A percentile compares a stretch with the other conserved stretches of the same genome.
Conservation (phyloP, 2,797 vertebrate genomes). For the Hippopotamyrus pictus region DNA sequence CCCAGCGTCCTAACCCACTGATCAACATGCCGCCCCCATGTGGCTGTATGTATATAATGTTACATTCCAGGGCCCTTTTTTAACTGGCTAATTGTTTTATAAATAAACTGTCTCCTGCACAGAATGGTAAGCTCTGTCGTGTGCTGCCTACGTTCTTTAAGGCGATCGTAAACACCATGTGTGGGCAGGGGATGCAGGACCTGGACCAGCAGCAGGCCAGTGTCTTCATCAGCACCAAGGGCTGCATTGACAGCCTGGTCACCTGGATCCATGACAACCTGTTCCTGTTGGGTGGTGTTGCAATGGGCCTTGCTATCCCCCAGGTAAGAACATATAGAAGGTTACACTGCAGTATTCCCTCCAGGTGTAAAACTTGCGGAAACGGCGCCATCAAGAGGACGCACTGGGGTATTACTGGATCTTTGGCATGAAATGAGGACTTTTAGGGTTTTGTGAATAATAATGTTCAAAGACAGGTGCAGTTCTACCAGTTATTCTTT, state of each 20-base stretch:
- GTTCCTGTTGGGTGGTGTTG: conserved; percentile 79
- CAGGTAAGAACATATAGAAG: conserved; percentile 62
- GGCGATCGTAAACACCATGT: conserved; percentile 89
- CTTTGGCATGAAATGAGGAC: background rate
- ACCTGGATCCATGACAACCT: conserved; percentile 91
- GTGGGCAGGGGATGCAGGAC: conserved; percentile 74
- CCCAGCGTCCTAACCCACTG: background rate
- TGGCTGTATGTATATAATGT: background rate
- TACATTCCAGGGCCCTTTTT: background rate
- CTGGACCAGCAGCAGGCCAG: conserved; percentile 56
- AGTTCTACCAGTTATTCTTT: background rate
- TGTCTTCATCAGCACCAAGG: conserved; percentile 72
- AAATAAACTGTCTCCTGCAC: background rate
- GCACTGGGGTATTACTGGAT: background rate
- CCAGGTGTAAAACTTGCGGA: background rate
- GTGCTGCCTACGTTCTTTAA: conserved; percentile 29
- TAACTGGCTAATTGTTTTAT: background rate
- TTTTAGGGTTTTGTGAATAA: background rate
- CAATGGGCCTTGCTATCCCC: conserved; percentile 80
- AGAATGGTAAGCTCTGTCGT: background rate
- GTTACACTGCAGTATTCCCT: background rate
- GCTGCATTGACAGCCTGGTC: conserved; percentile 87
- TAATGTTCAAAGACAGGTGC: background rate
- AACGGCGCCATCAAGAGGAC: background rate
- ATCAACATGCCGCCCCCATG: background rate